phyloP scores from a whole-genome alignment of 2,113 vertebrate genomes.

The Nothoprocta pentlandii region DNA sequence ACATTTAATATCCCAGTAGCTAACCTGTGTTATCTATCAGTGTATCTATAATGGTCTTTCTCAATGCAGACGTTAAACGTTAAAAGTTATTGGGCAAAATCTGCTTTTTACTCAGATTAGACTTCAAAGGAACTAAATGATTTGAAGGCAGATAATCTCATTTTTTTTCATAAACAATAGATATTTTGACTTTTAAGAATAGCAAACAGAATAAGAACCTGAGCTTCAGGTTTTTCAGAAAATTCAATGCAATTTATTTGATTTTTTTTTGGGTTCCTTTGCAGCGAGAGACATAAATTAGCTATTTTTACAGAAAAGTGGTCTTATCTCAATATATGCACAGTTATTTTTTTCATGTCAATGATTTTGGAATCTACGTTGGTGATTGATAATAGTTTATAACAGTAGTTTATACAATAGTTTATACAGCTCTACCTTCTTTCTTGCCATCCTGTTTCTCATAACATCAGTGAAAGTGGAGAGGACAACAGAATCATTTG shows the following conservation, averaged over 20 bases:
- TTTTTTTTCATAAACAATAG: background rate
- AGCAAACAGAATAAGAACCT: background rate
- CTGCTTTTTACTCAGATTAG: background rate
- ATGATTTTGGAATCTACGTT: background rate
- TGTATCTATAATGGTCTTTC: background rate
- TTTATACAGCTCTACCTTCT: background rate
- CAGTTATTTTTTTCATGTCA: background rate
- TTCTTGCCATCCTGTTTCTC: background rate
- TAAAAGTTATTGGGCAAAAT: background rate
- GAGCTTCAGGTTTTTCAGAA: background rate
- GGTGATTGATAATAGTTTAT: background rate
- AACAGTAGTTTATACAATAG: background rate
- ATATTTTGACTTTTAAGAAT: background rate
- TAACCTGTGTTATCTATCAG: background rate
- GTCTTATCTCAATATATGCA: background rate
- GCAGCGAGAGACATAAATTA: background rate
- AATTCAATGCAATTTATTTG: background rate
- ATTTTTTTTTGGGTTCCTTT: background rate
- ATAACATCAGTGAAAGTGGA: background rate
- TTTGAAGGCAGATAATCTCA: background rate
- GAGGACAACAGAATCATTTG: background rate
- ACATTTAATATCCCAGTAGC: background rate
- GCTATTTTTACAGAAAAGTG: background rate
- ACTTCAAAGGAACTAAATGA: background rate
- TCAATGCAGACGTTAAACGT: background rate